A percentile compares a stretch with the other conserved stretches of the same genome.
Evolutionary conservation across 2,113 vertebrate species (phyloP).

Genomic region (Pluvianellus socialis): DNA sequence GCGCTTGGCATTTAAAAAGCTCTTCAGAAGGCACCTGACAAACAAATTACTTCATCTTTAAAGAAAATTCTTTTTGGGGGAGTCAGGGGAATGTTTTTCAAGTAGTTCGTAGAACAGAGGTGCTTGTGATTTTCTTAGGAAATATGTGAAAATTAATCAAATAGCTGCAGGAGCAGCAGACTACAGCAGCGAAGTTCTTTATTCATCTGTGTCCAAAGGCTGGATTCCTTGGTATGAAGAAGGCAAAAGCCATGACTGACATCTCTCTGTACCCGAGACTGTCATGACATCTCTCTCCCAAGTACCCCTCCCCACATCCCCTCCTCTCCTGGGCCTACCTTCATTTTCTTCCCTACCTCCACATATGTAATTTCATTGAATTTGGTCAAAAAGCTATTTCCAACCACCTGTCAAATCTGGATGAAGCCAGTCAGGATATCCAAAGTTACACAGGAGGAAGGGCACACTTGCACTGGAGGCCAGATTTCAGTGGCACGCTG

Average conservation of each 20-base stretch:
- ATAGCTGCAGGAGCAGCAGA: neutral
- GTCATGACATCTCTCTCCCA: neutral
- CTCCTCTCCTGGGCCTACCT: neutral
- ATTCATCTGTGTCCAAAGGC: neutral
- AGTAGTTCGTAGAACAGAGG: neutral
- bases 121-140: neutral
- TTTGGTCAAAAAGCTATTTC: neutral
- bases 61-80: neutral
- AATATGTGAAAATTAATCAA: neutral
- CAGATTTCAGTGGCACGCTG: neutral
- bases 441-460: neutral
- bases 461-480: neutral
- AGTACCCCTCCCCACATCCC: neutral
- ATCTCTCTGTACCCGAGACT: neutral
- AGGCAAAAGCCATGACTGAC: neutral
- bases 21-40: neutral
- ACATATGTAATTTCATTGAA: neutral
- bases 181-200: neutral
- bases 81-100: neutral
- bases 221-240: neutral
- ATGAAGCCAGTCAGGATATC: neutral
- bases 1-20: neutral
- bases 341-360: neutral
- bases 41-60: neutral
- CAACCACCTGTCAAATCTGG: neutral